A percentile compares a stretch with the other conserved stretches of the same genome.
These are phyloP conservation scores for Martes martes DNA, from an alignment of 2,113 vertebrate genomes.

Conservation along the genomic window DNA sequence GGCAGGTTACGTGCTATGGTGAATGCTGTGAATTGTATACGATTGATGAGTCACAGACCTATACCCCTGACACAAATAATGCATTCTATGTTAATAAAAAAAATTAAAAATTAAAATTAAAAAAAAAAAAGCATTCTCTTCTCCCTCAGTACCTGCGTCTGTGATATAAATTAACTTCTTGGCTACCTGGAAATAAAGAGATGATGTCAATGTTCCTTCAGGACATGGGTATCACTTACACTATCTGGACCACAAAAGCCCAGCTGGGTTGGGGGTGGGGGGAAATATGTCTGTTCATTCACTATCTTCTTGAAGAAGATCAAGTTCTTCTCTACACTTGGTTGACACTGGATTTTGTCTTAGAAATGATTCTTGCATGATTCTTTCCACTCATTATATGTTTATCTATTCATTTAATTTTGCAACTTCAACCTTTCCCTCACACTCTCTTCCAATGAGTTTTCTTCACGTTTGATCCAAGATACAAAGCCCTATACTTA, in stretches of 20 bases:
- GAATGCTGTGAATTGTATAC: too few relatives aligned
- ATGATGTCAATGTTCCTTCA: rapidly evolving
- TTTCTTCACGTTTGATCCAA: not conserved
- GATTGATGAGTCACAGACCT: too few relatives aligned
- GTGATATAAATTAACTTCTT: rapidly evolving
- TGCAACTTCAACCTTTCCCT: not conserved
- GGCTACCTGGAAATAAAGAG: rapidly evolving
- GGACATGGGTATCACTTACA: rapidly evolving
- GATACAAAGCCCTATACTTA: not conserved
- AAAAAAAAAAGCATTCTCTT: too few relatives aligned
- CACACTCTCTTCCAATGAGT: not conserved
- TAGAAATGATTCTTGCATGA: not conserved
- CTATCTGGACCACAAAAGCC: rapidly evolving
- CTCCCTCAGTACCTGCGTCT: not conserved
- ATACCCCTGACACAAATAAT: too few relatives aligned
- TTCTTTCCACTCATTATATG: not conserved
- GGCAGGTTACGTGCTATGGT: too few relatives aligned
- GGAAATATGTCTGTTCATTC: rapidly evolving
- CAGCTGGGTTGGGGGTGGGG: not conserved
- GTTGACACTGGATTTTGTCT: not conserved
- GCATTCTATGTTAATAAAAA: too few relatives aligned
- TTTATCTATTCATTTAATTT: not conserved
- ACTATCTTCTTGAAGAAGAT: too few relatives aligned
- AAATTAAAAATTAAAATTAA: too few relatives aligned
- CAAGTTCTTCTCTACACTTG: not conserved